Base-by-base conservation (phyloP, 2,888 invertebrate genomes). In the Pherbina coryleti region DNA sequence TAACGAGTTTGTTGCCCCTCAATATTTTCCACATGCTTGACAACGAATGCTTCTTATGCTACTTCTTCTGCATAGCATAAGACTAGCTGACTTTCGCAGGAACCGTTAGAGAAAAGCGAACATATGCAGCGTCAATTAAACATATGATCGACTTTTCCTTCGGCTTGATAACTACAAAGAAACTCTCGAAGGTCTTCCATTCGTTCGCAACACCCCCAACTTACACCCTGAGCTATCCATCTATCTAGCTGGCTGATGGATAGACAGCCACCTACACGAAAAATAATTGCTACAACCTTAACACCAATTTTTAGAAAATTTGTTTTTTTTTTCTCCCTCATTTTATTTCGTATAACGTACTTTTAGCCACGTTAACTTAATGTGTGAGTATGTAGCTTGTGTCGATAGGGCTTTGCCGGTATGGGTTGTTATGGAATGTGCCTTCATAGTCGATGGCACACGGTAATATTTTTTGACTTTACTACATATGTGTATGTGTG, bases 371-470 rank as follows among this genome's bases (percentile, higher is more conserved):
- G 37, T 67, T 22, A 37, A 37, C 22, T 55, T 19, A 19, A 19
- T 22, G 55, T 55, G 34, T 66, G 17, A 22, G 19, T 31, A 1
- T 28, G 22, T 31, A 70, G 22, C 70, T 25, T 25, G 70, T 51
- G 11, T n/a, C 11, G 25, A 14, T 51, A 28, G 11, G 53, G 19
- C 28, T 25, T 22, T 9, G 9, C 34, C 53, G 37, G 8, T 22
- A 37, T 72, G 66, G 66, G 75, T 37, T 66, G 53, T 49, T 85
- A 82, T 84, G 88, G 87, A 85, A 85, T 87, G 88, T 85, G 87
- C 86, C 88, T 87, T 87, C 87, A 86, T 87, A 87, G 87, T 85
- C 86, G 85, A 84, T 80, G 85, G 88, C 84, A 85, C 87, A 87
- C 85, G 82, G 83, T 86, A 86, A 85, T 85, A 82, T 80, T 79